Conservation (phyloP, 2,113 vertebrate genomes). For the Gymnocephalus cernua region DNA sequence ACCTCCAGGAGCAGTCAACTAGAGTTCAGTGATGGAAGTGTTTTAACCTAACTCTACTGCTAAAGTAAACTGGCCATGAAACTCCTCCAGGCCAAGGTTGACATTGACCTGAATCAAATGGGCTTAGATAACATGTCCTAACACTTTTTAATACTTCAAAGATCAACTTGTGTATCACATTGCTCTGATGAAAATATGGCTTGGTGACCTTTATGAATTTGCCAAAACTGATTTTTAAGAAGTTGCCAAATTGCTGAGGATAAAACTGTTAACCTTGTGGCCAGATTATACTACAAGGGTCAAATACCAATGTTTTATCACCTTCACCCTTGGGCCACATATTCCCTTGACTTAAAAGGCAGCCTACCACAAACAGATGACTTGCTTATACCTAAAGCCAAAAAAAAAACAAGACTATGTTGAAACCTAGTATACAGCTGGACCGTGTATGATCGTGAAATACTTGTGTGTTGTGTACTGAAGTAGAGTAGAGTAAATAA, state of each 20-base stretch:
- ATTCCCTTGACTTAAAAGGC: neutral
- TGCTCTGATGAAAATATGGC: neutral
- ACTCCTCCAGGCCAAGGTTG: neutral
- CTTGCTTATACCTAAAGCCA: neutral
- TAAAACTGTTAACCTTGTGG: neutral
- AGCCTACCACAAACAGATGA: neutral
- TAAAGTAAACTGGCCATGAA: neutral
- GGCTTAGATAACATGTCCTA: too few species aligned
- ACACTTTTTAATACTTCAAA: neutral
- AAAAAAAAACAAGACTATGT: neutral
- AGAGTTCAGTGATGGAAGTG: neutral
- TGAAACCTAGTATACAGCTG: too few species aligned
- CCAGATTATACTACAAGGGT: neutral
- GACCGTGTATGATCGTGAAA: too few species aligned
- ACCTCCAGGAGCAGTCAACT: neutral
- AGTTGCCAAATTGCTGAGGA: neutral
- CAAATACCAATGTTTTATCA: conserved; percentile 22
- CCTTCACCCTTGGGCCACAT: neutral
- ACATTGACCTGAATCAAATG: neutral
- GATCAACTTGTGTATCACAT: neutral
- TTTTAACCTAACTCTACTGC: neutral
- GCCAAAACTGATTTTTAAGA: neutral
- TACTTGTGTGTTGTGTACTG: too few species aligned
- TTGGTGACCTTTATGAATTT: neutral
- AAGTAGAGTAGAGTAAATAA: too few species aligned